phyloP scores from a whole-genome alignment of 2,113 vertebrate species.

The Sporophila hypoxantha region DNA sequence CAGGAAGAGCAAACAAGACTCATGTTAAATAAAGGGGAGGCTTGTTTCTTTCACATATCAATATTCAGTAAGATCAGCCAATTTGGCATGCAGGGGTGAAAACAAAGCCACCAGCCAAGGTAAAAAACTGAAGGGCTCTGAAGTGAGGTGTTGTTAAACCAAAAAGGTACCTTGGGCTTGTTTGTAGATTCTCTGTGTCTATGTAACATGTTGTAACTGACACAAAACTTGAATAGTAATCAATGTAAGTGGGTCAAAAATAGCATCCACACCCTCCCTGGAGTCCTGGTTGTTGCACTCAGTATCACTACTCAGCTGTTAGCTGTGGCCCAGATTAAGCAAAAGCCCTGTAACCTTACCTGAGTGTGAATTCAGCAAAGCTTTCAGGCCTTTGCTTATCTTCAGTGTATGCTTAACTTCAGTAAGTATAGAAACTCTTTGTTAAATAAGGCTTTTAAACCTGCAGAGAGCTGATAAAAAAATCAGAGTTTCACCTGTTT shows the following conservation, averaged over 20 bases:
- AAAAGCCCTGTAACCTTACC: not conserved
- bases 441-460: slow-evolving; percentile 18
- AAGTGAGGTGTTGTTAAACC: not conserved
- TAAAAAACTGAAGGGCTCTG: not conserved
- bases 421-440: slow-evolving; percentile 35
- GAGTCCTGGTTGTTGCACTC: not conserved
- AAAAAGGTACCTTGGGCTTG: not conserved
- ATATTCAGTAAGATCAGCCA: not conserved
- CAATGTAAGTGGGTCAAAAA: slow-evolving; percentile 26
- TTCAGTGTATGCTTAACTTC: slow-evolving; percentile 22
- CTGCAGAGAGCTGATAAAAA: slow-evolving; percentile 24
- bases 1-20: slow-evolving; percentile 22
- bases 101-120: not conserved
- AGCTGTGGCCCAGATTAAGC: not conserved
- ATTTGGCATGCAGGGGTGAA: not conserved
- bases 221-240: slow-evolving; percentile 16
- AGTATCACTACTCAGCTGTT: not conserved
- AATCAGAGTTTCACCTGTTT: slow-evolving; percentile 6
- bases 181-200: not conserved
- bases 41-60: not conserved
- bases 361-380: not conserved
- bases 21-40: not conserved
- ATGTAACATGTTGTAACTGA: not conserved
- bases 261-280: not conserved
- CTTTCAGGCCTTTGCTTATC: slow-evolving; percentile 30